Evolutionary conservation across 2,888 invertebrate genomes (phyloP).

Genomic region (Cheilosia urbana): DNA sequence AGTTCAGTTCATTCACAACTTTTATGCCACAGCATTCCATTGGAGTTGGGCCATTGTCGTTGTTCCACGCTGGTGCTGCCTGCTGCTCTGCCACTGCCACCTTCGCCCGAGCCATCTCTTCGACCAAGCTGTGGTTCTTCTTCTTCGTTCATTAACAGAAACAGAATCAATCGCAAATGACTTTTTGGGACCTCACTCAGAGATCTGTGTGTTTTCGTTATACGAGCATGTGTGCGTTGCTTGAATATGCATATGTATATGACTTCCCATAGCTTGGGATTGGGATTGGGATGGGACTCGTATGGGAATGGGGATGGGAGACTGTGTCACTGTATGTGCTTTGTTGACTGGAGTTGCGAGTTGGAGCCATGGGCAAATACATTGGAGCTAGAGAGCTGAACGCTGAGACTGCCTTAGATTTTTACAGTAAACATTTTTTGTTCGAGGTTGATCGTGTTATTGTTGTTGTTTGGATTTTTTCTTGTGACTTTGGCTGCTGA

Average conservation of each 20-base stretch:
- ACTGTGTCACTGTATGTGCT: conserved; percentile 16
- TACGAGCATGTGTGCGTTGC: background rate
- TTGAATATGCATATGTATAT: background rate
- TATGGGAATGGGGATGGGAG: background rate
- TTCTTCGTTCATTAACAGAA: conserved; percentile 76
- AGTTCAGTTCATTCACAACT: conserved; percentile 83
- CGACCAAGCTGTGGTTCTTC: conserved; percentile 15
- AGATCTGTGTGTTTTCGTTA: conserved; percentile 34
- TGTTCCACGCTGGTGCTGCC: conserved; percentile 26
- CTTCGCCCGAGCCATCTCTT: conserved; percentile 3
- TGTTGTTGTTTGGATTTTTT: conserved; percentile 12
- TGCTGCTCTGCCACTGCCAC: conserved; percentile 37
- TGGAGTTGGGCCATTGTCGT: conserved; percentile 57
- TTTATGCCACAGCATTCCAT: conserved; percentile 76
- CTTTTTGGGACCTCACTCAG: conserved; percentile 66
- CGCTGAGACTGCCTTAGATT: conserved; percentile 60
- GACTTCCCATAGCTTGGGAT: conserved; percentile 18
- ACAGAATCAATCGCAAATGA: conserved; percentile 75
- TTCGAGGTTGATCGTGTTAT: conserved; percentile 46
- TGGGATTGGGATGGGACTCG: background rate
- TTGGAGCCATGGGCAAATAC: conserved; percentile 39
- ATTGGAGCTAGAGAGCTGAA: conserved; percentile 20
- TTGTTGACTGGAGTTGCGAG: background rate
- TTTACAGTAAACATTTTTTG: conserved; percentile 63
- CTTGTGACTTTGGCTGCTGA: conserved; percentile 40